These are phyloP conservation scores for Papilio protenor DNA, from an alignment of 2,888 invertebrate genomes.

Conservation along the genomic window DNA sequence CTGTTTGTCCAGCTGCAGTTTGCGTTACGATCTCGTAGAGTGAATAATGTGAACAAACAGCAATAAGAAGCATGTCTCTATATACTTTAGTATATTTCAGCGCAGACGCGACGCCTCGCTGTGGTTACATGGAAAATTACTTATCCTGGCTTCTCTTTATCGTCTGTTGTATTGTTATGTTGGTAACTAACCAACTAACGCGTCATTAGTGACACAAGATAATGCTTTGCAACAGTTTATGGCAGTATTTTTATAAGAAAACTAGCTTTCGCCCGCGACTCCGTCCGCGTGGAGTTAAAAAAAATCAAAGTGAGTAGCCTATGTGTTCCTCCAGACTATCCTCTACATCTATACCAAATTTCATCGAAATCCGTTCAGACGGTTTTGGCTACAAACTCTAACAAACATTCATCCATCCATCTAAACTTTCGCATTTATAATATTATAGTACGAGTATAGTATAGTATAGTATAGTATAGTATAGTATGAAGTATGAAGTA, in stretches of 20 bases:
- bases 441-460: too few relatives aligned
- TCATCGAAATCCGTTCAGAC: too few relatives aligned
- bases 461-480: too few relatives aligned
- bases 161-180: slow-evolving; percentile 75
- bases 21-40: slow-evolving; percentile 38
- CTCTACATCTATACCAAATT: too few relatives aligned
- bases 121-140: slow-evolving; percentile 79
- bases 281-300: too few relatives aligned
- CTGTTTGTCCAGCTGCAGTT: slow-evolving; percentile 55
- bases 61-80: slow-evolving; percentile 53
- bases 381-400: too few relatives aligned
- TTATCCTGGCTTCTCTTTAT: slow-evolving; percentile 79
- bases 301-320: too few relatives aligned
- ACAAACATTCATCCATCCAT: too few relatives aligned
- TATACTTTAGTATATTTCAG: slow-evolving; percentile 52
- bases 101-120: slow-evolving; percentile 63
- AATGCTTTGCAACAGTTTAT: slow-evolving; percentile 43
- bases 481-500: too few relatives aligned
- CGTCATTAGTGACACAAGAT: slow-evolving; percentile 60
- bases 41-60: slow-evolving; percentile 44
- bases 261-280: too few relatives aligned
- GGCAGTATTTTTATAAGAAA: slow-evolving; percentile 45
- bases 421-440: too few relatives aligned
- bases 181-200: slow-evolving; percentile 62
- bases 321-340: too few relatives aligned